A percentile compares a stretch with the other conserved stretches of the same genome.
Conservation (phyloP, 2,113 vertebrate genomes). For the Notiomystis cincta region DNA sequence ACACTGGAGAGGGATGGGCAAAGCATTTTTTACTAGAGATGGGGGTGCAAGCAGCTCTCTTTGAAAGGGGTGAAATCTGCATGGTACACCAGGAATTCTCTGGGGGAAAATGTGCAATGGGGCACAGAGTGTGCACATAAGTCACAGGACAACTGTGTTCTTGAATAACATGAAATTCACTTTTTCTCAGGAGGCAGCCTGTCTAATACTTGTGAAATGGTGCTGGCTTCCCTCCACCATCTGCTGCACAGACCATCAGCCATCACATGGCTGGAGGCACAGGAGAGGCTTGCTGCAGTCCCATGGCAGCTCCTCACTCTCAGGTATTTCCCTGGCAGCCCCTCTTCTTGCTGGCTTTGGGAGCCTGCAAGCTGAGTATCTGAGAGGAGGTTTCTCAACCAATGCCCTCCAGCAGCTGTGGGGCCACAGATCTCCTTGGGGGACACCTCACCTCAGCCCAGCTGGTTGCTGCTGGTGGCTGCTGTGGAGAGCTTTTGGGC, state of each 20-base stretch:
- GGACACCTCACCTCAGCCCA: neutral
- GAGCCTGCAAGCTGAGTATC: fast-evolving
- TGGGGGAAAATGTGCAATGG: neutral
- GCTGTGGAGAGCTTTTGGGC: neutral
- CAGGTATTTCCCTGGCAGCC: fast-evolving
- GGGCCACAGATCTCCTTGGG: neutral
- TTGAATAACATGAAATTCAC: neutral
- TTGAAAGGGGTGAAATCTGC: neutral
- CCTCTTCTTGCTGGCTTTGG: neutral
- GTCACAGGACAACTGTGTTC: neutral
- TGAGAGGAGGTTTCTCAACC: neutral
- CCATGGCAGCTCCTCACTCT: neutral
- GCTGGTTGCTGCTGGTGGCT: neutral
- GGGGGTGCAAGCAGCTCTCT: neutral
- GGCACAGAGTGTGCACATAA: neutral
- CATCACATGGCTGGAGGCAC: neutral
- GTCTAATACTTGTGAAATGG: neutral
- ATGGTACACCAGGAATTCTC: neutral
- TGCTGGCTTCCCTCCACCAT: neutral
- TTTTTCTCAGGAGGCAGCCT: neutral
- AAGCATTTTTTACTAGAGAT: neutral
- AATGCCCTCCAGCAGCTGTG: neutral
- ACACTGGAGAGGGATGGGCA: neutral
- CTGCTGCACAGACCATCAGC: neutral
- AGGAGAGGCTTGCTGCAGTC: neutral